These are phyloP conservation scores for Myrmecobius fasciatus DNA, from an alignment of 2,113 vertebrate species.

Conservation along the genomic window DNA sequence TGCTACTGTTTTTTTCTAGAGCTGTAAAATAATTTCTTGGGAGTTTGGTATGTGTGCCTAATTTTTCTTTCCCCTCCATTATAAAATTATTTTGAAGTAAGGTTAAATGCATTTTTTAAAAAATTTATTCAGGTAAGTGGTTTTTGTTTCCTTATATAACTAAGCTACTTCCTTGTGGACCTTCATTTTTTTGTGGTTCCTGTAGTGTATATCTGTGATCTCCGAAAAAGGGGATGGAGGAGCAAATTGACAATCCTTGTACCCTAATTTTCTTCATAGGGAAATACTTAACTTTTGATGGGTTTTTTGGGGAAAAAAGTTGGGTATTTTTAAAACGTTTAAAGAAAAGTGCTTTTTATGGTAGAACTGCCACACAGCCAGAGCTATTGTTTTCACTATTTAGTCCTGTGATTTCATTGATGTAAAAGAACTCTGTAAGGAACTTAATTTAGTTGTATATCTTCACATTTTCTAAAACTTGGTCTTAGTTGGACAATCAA, in stretches of 20 bases:
- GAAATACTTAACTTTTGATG: conserved; percentile 47
- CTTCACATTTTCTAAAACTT: neutral
- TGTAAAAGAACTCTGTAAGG: neutral
- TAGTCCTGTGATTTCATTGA: neutral
- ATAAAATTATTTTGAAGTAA: conserved; percentile 31
- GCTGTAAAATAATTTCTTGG: too few species aligned
- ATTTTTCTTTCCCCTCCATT: neutral
- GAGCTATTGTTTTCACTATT: neutral
- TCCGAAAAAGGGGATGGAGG: conserved; percentile 35
- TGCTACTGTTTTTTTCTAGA: too few species aligned
- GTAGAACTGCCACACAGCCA: neutral
- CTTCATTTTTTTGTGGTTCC: conserved; percentile 56
- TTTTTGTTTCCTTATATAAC: conserved; percentile 7
- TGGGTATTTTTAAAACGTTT: conserved; percentile 41
- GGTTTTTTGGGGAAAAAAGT: neutral
- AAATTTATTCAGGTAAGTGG: neutral
- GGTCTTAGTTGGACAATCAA: neutral
- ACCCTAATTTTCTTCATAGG: conserved; percentile 56
- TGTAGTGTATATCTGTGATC: conserved; percentile 10
- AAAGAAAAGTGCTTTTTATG: conserved; percentile 48
- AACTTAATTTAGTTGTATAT: neutral
- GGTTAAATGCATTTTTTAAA: neutral
- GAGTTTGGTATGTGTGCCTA: too few species aligned
- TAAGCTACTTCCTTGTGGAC: conserved; percentile 36
- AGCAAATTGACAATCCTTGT: conserved; percentile 36